Percentiles rank a stretch among this genome's conserved stretches.
These are phyloP conservation scores for Linurgus olivaceus DNA, from an alignment of 2,797 vertebrate genomes.

Conservation along the genomic window DNA sequence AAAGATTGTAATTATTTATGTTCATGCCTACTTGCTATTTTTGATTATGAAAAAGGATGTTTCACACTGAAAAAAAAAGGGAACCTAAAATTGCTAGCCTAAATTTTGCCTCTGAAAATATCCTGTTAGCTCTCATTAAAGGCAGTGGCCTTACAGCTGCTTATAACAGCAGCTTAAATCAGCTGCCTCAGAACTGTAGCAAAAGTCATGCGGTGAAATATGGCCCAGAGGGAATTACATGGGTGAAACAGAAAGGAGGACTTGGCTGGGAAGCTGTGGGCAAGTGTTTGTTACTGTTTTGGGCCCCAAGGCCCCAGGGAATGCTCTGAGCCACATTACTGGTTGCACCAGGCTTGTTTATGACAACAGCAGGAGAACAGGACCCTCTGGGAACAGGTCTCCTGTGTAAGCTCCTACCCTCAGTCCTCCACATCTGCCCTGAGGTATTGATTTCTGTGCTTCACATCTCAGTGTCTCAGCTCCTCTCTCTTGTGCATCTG, in stretches of 20 bases:
- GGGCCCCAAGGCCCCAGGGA: not conserved
- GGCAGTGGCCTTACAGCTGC: not conserved
- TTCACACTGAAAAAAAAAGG: not conserved
- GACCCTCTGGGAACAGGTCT: not conserved
- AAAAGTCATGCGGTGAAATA: not conserved
- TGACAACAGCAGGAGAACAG: not conserved
- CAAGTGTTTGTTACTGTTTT: not conserved
- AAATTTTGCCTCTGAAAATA: not conserved
- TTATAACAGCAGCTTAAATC: not conserved
- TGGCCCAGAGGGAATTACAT: not conserved
- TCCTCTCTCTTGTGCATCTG: fast-evolving
- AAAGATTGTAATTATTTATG: not conserved
- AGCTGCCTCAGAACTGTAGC: not conserved
- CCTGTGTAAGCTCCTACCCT: not conserved
- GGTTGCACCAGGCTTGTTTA: not conserved
- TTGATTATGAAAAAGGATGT: not conserved
- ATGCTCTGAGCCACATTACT: not conserved
- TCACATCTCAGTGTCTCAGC: not conserved
- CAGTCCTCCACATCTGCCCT: not conserved
- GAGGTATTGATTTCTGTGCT: fast-evolving
- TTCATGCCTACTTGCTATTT: not conserved
- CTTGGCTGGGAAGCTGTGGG: not conserved
- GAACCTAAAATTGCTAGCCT: not conserved
- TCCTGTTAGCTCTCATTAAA: not conserved
- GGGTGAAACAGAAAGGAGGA: not conserved